Evolutionary conservation across 1,140 invertebrate species (phyloP).

Genomic region (Papilio xuthus): DNA sequence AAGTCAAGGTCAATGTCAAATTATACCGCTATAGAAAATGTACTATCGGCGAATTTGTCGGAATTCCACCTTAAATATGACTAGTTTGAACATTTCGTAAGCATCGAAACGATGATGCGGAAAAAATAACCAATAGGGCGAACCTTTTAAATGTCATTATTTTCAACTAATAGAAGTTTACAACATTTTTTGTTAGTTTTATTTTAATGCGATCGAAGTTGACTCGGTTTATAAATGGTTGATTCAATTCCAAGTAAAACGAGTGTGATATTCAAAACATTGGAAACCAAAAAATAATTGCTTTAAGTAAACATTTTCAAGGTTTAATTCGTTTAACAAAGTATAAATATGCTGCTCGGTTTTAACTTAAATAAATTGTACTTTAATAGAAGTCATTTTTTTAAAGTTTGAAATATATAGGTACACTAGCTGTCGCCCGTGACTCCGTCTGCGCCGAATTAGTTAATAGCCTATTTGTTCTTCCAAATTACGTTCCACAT

Average conservation of each 20-base stretch:
- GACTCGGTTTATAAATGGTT: background rate
- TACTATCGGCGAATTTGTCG: background rate
- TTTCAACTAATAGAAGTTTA: too few species aligned
- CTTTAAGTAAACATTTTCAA: background rate
- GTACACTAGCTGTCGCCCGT: too few species aligned
- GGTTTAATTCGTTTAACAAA: background rate
- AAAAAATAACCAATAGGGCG: background rate
- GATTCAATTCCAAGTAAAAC: background rate
- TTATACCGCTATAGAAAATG: background rate
- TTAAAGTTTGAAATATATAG: too few species aligned
- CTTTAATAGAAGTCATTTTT: too few species aligned
- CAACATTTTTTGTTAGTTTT: too few species aligned
- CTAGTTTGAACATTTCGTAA: too few species aligned
- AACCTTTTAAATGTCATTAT: background rate
- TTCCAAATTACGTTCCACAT: too few species aligned
- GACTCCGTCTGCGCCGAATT: too few species aligned
- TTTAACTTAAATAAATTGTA: background rate
- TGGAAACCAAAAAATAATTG: background rate
- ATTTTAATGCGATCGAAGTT: too few species aligned
- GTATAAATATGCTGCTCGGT: background rate
- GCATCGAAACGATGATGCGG: too few species aligned
- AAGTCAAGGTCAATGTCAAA: constrained; percentile 1
- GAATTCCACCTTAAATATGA: too few species aligned
- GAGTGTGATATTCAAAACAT: background rate
- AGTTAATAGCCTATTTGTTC: too few species aligned